phyloP scores from a whole-genome alignment of 2,113 vertebrate species.

The Scomber japonicus region DNA sequence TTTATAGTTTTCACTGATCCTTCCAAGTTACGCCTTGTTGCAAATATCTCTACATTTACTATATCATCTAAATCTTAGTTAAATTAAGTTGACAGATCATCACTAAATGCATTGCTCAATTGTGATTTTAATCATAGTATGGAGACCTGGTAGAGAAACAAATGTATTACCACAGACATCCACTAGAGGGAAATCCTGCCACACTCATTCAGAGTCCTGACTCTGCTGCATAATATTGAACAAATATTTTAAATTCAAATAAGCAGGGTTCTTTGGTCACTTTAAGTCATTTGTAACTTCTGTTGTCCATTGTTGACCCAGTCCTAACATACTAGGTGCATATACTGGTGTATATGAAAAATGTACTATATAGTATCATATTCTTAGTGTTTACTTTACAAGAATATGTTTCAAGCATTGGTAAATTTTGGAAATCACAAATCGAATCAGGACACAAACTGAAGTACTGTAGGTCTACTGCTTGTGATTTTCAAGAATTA shows the following conservation, averaged over 20 bases:
- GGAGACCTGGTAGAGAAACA: not conserved
- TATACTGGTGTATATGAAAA: too few relatives aligned
- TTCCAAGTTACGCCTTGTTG: not conserved
- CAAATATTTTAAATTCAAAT: not conserved
- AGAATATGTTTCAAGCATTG: not conserved
- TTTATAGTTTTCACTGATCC: not conserved
- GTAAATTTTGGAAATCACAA: too few relatives aligned
- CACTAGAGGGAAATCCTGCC: constrained; percentile 62
- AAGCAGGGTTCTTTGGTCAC: not conserved
- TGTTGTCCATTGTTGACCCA: not conserved
- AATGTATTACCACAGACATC: not conserved
- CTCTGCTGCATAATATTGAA: constrained; percentile 8
- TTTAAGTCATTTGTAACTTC: not conserved
- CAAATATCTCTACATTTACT: not conserved
- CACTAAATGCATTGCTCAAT: not conserved
- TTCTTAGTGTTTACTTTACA: not conserved
- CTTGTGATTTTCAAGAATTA: not conserved
- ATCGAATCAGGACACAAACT: too few relatives aligned
- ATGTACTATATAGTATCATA: too few relatives aligned
- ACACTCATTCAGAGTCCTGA: constrained; percentile 3
- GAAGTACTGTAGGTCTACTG: not conserved
- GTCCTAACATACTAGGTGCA: not conserved
- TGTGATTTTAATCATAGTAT: not conserved
- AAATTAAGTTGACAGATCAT: not conserved
- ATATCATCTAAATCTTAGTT: not conserved